These are phyloP conservation scores for Eurytoma californica DNA, from an alignment of 2,888 invertebrate species.

Conservation along the genomic window DNA sequence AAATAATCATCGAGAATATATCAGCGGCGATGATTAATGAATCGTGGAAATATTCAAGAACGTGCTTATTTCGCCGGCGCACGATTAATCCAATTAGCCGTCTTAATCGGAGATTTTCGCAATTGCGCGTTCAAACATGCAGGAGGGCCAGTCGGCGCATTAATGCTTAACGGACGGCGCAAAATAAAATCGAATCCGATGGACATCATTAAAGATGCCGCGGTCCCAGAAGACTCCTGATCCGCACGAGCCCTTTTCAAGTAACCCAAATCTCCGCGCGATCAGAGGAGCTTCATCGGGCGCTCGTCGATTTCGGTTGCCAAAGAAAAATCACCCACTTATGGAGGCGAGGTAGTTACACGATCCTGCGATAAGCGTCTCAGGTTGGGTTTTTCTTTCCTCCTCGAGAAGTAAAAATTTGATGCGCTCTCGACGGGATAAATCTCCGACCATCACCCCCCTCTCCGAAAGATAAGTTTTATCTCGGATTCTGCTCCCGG, in stretches of 20 bases:
- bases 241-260: neutral
- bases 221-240: neutral
- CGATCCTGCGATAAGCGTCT: conserved; percentile 30
- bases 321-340: conserved; percentile 36
- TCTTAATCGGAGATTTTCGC: neutral
- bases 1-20: neutral
- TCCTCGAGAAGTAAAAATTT: conserved; percentile 41
- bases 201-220: conserved; percentile 1
- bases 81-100: neutral
- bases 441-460: conserved; percentile 19
- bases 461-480: conserved; percentile 23
- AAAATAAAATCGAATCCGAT: neutral
- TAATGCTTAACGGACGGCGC: neutral
- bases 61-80: too few relatives aligned
- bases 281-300: neutral
- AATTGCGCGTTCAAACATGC: neutral
- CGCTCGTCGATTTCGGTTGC: neutral
- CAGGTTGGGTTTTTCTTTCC: neutral
- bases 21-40: neutral
- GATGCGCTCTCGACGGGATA: conserved; percentile 30
- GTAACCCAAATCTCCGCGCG: too few relatives aligned
- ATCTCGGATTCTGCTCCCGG: conserved; percentile 15
- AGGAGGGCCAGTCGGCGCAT: neutral
- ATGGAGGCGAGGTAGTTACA: conserved; percentile 8
- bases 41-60: too few relatives aligned